Percentiles rank a stretch among this genome's conserved stretches.
Conservation (phyloP, 2,113 vertebrate species). For the Peromyscus polionotus region DNA sequence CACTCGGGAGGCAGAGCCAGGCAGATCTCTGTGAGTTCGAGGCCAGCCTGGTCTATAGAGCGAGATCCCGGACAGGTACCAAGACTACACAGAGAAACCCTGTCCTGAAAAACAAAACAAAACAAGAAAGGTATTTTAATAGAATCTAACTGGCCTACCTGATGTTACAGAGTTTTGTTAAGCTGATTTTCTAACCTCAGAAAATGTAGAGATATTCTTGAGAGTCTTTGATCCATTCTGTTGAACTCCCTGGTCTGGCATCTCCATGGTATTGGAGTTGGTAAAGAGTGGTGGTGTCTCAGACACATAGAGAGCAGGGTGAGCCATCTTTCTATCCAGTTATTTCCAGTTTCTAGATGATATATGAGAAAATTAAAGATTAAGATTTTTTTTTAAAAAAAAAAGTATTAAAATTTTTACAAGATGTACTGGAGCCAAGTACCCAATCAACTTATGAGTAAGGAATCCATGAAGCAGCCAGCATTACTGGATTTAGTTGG, state of each 20-base stretch:
- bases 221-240: not conserved
- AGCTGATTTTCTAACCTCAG: not conserved
- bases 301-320: not conserved
- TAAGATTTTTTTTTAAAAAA: not conserved
- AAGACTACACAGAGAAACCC: too few relatives aligned
- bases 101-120: too few relatives aligned
- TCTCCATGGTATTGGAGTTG: not conserved
- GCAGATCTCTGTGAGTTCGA: too few relatives aligned
- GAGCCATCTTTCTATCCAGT: not conserved
- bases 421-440: not conserved
- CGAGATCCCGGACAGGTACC: too few relatives aligned
- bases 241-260: not conserved
- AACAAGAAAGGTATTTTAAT: not conserved
- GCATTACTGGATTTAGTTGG: too few relatives aligned
- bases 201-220: not conserved
- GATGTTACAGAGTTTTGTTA: not conserved
- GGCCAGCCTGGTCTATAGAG: too few relatives aligned
- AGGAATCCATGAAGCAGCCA: too few relatives aligned
- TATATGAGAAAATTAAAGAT: not conserved
- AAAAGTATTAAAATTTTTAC: not conserved
- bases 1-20: too few relatives aligned
- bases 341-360: not conserved
- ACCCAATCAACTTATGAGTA: not conserved
- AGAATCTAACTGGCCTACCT: not conserved
- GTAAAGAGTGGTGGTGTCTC: not conserved